Percentiles rank a stretch among this genome's conserved stretches.
phyloP scores from a whole-genome alignment of 2,888 invertebrate species.

The Papilio protenor region DNA sequence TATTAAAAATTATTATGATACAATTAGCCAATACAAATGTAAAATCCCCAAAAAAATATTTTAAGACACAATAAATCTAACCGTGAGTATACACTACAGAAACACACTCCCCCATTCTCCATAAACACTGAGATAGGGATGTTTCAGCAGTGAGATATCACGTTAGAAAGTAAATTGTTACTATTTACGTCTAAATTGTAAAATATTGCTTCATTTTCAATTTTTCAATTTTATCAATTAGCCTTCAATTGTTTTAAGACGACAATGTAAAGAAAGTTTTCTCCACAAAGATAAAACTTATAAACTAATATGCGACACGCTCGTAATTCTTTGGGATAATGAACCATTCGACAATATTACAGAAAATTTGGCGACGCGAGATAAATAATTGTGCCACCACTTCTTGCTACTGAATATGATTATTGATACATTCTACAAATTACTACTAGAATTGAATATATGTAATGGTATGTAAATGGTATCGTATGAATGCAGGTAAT shows the following conservation, averaged over 20 bases:
- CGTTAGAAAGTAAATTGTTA: not conserved
- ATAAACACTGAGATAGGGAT: not conserved
- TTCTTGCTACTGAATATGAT: slow-evolving; percentile 63
- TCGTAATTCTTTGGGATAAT: slow-evolving; percentile 77
- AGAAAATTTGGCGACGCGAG: slow-evolving; percentile 72
- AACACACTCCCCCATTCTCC: not conserved
- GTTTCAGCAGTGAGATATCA: not conserved
- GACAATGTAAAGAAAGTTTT: slow-evolving; percentile 48
- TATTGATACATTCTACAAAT: slow-evolving; percentile 54
- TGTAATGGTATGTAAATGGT: slow-evolving; percentile 57
- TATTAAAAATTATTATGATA: slow-evolving; percentile 10
- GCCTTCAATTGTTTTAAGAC: slow-evolving; percentile 43
- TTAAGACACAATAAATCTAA: not conserved
- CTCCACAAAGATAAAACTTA: slow-evolving; percentile 58
- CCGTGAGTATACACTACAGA: not conserved
- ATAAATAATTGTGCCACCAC: slow-evolving; percentile 63
- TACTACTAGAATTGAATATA: slow-evolving; percentile 51
- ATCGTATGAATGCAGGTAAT: slow-evolving; percentile 52
- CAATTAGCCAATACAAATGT: slow-evolving; percentile 3
- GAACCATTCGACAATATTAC: slow-evolving; percentile 64
- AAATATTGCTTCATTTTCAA: slow-evolving; percentile 21
- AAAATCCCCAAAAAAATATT: slow-evolving; percentile 12
- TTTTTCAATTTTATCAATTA: slow-evolving; percentile 15
- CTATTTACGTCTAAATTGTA: not conserved
- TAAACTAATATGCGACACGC: slow-evolving; percentile 69